phyloP scores from a whole-genome alignment of 92 coral and sea anemone species.

The Ricordea florida region DNA sequence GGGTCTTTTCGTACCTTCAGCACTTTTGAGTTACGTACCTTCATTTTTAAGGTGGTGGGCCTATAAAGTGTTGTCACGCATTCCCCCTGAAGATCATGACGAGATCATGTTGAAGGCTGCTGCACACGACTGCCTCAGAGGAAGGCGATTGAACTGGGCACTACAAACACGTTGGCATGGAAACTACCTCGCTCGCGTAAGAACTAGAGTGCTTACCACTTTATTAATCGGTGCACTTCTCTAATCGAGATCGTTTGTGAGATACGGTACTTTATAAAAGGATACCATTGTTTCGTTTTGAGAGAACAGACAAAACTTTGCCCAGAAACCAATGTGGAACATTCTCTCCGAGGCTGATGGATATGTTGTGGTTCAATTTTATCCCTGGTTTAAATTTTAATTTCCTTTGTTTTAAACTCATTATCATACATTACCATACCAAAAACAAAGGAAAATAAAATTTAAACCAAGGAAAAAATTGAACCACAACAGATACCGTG shows the following conservation, averaged over 20 bases:
- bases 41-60: constrained; percentile 91
- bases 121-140: constrained; percentile 85
- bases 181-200: constrained; percentile 83
- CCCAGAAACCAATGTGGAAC: too few species aligned
- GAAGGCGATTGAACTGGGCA: constrained; percentile 90
- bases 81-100: constrained; percentile 82
- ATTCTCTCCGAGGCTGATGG: too few species aligned
- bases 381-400: too few species aligned
- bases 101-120: constrained; percentile 90
- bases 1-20: neutral
- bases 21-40: neutral
- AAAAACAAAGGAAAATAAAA: too few species aligned
- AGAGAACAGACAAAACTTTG: too few species aligned
- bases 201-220: too few species aligned
- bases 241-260: neutral
- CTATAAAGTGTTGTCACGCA: constrained; percentile 72
- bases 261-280: neutral
- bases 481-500: too few species aligned
- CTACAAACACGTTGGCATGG: constrained; percentile 86
- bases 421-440: too few species aligned
- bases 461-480: too few species aligned
- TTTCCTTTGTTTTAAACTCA: too few species aligned
- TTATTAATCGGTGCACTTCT: too few species aligned
- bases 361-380: too few species aligned
- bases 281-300: neutral